phyloP scores from a whole-genome alignment of 2,113 vertebrate genomes.

The Sylvia atricapilla region DNA sequence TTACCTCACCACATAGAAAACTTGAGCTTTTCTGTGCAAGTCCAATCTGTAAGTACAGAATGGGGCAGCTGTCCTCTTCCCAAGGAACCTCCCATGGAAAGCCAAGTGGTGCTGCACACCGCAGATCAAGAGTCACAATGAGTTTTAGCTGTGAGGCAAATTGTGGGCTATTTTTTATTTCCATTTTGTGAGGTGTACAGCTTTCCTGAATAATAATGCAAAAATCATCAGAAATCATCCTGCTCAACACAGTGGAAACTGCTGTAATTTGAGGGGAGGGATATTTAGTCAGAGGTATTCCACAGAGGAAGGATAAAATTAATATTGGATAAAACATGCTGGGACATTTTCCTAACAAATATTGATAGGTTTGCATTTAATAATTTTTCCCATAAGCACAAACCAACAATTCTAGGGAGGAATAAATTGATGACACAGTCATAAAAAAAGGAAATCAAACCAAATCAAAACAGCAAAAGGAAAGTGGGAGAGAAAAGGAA shows the following conservation, averaged over 20 bases:
- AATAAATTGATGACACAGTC: background rate
- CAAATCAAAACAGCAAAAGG: background rate
- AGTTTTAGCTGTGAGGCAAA: background rate
- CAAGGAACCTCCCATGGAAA: background rate
- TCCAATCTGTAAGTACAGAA: background rate
- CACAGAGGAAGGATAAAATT: background rate
- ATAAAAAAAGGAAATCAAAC: background rate
- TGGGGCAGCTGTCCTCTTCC: background rate
- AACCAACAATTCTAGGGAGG: background rate
- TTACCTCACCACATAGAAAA: background rate
- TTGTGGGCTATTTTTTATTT: background rate
- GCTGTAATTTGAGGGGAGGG: background rate
- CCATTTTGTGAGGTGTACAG: background rate
- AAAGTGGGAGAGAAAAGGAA: background rate
- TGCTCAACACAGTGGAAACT: background rate
- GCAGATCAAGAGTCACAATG: background rate
- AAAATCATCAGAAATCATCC: background rate
- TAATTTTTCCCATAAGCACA: background rate
- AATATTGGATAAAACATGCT: background rate
- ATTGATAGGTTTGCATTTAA: background rate
- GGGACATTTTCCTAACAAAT: background rate
- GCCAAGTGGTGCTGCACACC: background rate
- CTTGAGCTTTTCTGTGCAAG: background rate
- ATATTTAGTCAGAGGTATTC: background rate
- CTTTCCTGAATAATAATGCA: background rate